Evolutionary conservation across 92 coral and sea anemone genomes (phyloP), one percentile per base, ranked within the genome.

Genomic region (Paragorgia papillata): DNA sequence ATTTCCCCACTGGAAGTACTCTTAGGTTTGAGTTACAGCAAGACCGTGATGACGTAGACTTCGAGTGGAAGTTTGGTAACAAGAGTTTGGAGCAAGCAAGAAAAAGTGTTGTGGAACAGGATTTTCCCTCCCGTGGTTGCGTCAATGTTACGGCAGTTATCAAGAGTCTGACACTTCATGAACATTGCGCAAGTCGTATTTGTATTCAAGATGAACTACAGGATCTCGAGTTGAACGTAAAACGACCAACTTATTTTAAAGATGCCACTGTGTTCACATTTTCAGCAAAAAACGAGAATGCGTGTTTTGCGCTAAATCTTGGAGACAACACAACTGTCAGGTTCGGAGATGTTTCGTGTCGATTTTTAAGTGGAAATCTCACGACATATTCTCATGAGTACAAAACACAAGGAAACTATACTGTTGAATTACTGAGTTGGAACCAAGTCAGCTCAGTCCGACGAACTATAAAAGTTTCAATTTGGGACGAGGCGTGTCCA

Each of bases 61-160:
- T 86, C 77, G 73, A 55, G 15, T 93, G 96, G 96, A 57, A 86
- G 57, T 76, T 82, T 17, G 97, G 91, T 7, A 92, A 90, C 29
- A 60, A 64, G 49, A 69, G 82, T 1, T 9, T 46, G n/a, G 77
- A 73, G 27, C 24, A 49, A 13, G 84, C 97, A 4, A 74, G 73
- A 1, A 59, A 46, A n/a, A 65, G 90, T 6, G 55, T 55, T 25
- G 57, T 90, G 10, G 69, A 63, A 6, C 91, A 88, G 22, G 74
- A 54, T 41, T 93, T 77, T 64, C 41, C 27, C 28, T 62, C 2
- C 2, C 67, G 88, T 1, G 96, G 91, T 6, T 59, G 65, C 24
- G 82, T 62, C 69, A 48, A 39, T 21, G 87, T 90, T 12, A 29
- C 76, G 26, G 90, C 79, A 13, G 75, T 60, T 1, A 88, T 93